Percentiles rank a stretch among this genome's conserved stretches.
These are phyloP conservation scores for Cheumatopsyche charites DNA, from an alignment of 1,140 invertebrate genomes.

Conservation along the genomic window DNA sequence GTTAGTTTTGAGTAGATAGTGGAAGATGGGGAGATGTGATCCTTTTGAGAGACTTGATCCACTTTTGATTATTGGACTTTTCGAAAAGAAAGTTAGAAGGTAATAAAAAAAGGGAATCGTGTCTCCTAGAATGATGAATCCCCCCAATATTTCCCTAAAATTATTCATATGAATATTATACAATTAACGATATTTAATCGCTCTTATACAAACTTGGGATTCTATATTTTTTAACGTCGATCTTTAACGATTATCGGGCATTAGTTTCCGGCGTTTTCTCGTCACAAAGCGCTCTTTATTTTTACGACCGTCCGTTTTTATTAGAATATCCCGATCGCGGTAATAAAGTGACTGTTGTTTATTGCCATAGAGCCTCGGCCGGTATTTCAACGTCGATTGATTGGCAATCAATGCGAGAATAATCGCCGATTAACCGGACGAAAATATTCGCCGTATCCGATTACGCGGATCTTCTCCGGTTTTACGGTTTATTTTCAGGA, in stretches of 20 bases:
- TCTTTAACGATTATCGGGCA: not conserved
- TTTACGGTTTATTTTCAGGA: too few species aligned
- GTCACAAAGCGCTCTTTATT: too few species aligned
- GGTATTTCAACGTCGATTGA: conserved; percentile 22
- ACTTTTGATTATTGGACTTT: too few species aligned
- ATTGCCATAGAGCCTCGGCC: not conserved
- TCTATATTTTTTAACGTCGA: not conserved
- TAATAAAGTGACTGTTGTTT: conserved; percentile 19
- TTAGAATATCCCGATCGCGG: conserved; percentile 13
- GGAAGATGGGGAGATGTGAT: too few species aligned
- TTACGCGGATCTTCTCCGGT: not conserved
- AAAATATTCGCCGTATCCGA: conserved; percentile 8
- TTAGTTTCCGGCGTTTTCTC: too few species aligned
- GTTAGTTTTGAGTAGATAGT: too few species aligned
- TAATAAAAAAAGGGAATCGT: too few species aligned
- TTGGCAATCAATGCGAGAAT: conserved; percentile 19
- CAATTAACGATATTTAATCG: not conserved
- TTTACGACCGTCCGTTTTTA: not conserved
- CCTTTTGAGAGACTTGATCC: too few species aligned
- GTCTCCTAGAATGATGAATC: too few species aligned
- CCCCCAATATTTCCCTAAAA: too few species aligned
- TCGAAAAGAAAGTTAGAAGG: too few species aligned
- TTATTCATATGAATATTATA: too few species aligned
- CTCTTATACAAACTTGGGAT: not conserved
- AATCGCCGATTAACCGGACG: conserved; percentile 7